Evolutionary conservation across 2,113 vertebrate species (phyloP).

Genomic region (Gracilinanus agilis): DNA sequence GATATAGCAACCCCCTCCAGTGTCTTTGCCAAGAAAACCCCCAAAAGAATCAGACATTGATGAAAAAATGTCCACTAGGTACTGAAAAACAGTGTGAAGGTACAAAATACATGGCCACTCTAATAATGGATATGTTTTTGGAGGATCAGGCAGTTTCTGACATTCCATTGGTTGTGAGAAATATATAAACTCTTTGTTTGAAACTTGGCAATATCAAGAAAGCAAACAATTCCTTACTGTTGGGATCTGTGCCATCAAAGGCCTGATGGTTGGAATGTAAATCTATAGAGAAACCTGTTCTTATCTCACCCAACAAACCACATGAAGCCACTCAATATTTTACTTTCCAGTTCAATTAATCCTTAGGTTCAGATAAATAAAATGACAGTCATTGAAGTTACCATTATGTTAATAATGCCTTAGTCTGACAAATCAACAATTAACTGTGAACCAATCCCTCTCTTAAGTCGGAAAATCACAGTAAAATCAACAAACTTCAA

Average conservation of each 20-base stretch:
- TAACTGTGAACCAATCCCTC: background rate
- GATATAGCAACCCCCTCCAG: too few relatives aligned
- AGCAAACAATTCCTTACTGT: background rate
- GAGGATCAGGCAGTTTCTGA: background rate
- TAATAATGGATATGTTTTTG: background rate
- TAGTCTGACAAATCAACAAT: background rate
- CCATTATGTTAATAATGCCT: background rate
- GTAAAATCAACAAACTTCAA: conserved; percentile 12
- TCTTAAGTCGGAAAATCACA: conserved; percentile 14
- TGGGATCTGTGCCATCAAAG: background rate
- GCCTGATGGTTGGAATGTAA: background rate
- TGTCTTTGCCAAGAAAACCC: too few relatives aligned
- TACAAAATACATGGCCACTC: background rate
- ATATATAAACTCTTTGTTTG: background rate
- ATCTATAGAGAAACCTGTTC: background rate
- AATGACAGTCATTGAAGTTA: background rate
- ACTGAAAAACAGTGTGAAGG: background rate
- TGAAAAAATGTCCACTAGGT: background rate
- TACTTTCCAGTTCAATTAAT: conserved; percentile 18
- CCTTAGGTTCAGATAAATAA: background rate
- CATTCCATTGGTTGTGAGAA: background rate
- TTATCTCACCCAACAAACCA: conserved; percentile 16
- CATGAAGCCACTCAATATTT: conserved; percentile 2
- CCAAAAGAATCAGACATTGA: background rate
- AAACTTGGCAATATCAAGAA: background rate